Conservation (phyloP, 2,888 invertebrate species). For the Eupithecia pulchellata region DNA sequence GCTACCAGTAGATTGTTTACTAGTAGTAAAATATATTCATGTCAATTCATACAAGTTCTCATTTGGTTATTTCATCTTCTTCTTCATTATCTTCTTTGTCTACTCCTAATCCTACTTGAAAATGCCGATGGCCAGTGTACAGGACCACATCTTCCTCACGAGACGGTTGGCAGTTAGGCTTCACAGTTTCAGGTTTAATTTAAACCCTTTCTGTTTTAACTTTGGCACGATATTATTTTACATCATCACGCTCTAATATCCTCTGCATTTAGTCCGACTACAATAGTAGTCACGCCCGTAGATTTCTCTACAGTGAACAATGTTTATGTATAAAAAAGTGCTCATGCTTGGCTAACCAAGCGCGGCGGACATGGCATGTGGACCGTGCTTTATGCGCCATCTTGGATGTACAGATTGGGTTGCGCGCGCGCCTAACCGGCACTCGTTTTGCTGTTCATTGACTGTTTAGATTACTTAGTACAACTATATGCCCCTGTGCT, state of each 20-base stretch:
- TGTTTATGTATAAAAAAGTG: slow-evolving; percentile 81
- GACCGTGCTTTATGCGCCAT: slow-evolving; percentile 78
- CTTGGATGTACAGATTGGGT: slow-evolving; percentile 79
- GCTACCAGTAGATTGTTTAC: no score
- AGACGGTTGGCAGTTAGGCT: neutral
- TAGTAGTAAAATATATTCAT: no score
- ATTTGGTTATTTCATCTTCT: no score
- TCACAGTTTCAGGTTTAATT: neutral
- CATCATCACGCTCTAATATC: slow-evolving; percentile 82
- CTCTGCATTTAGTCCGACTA: slow-evolving; percentile 74
- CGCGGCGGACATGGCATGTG: slow-evolving; percentile 80
- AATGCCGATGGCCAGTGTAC: neutral
- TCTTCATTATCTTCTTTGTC: no score
- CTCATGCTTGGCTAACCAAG: slow-evolving; percentile 72
- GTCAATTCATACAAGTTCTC: no score
- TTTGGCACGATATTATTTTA: slow-evolving; percentile 65
- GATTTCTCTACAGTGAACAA: slow-evolving; percentile 84
- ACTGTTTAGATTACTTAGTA: slow-evolving; percentile 33
- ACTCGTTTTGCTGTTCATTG: slow-evolving; percentile 51
- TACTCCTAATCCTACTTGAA: neutral
- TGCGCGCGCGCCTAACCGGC: slow-evolving; percentile 66
- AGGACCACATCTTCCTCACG: neutral
- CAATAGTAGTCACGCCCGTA: slow-evolving; percentile 82
- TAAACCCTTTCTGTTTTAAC: slow-evolving; percentile 19
- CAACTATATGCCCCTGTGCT: neutral